Evolutionary conservation across 2,888 invertebrate genomes (phyloP), one percentile per base, ranked within the genome.

Genomic region (Dendrolimus pini): DNA sequence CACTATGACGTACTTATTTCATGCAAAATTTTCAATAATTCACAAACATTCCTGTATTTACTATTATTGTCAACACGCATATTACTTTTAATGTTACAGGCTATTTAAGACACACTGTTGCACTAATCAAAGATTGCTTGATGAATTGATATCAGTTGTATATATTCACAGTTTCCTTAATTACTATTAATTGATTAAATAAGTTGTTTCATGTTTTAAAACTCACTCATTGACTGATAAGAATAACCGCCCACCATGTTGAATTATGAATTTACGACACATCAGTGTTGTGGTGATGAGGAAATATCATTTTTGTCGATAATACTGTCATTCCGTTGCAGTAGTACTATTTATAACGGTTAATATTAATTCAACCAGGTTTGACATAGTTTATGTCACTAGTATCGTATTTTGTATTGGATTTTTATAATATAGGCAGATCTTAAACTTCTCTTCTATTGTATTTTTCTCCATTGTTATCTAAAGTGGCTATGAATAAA

Each of bases 1-100:
- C 57, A 65, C 56, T 66, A 73, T 80, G 80, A 79, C 79, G 81
- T 78, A 78, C 74, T 67, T 66, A 61, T 62, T 65, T 63, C 70
- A 71, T 66, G 65, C 61, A 69, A 47, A 70, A 66, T 66, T 68
- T 62, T 65, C 61, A 60, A 62, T 56, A 67, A 69, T 71, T 66
- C 64, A 60, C 65, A 64, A 70, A 71, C 67, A 70, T 64, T 65
- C 61, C 72, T 68, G 70, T 76, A 72, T 75, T 76, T 77, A 70
- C 76, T 75, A 73, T 73, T 70, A 70, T 73, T 63, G 72, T 71
- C 64, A 63, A 63, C 58, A 62, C 59, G 56, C 55, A 57, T 59
- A 58, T 57, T 56, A 58, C 30, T 57, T 47, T 47, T 59, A 63
- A 62, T 56, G 59, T 66, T 62, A 58, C 58, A 55, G 60, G 55